Evolutionary conservation across 2,113 vertebrate species (phyloP).

Genomic region (Lampris incognitus): DNA sequence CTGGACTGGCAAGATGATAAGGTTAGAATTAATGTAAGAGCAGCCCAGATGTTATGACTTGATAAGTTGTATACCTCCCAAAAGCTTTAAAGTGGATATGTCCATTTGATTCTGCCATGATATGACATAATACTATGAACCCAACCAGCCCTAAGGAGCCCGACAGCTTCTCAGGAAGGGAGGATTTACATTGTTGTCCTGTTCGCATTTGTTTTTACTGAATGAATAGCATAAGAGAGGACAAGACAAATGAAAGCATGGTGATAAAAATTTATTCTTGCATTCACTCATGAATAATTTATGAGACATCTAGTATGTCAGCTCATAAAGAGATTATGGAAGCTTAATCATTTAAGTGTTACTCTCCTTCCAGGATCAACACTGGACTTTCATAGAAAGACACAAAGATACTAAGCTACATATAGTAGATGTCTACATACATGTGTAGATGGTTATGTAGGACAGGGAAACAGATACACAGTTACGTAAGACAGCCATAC

Average conservation of each 20-base stretch:
- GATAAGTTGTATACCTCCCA: constrained; percentile 48
- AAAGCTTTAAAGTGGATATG: constrained; percentile 29
- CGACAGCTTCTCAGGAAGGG: background rate
- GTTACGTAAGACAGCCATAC: background rate
- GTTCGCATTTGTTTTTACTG: constrained; percentile 44
- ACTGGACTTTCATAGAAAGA: background rate
- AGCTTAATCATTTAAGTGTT: constrained; percentile 13
- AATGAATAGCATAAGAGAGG: constrained; percentile 34
- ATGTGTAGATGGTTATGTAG: background rate
- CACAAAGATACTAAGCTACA: background rate
- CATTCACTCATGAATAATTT: constrained; percentile 56
- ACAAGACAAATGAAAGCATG: constrained; percentile 52
- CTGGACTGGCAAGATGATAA: constrained; percentile 44
- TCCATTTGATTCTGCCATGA: background rate
- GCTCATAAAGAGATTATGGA: constrained; percentile 9
- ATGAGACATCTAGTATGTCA: constrained; percentile 37
- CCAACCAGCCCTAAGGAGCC: constrained; percentile 15
- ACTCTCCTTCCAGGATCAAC: background rate
- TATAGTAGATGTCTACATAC: background rate
- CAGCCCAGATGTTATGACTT: constrained; percentile 55
- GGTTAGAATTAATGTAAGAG: constrained; percentile 42
- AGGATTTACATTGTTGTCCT: constrained; percentile 21
- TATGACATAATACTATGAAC: background rate
- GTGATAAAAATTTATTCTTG: constrained; percentile 44
- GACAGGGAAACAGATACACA: too few species aligned